Conservation (phyloP, 2,113 vertebrate genomes). For the Falco punctatus region DNA sequence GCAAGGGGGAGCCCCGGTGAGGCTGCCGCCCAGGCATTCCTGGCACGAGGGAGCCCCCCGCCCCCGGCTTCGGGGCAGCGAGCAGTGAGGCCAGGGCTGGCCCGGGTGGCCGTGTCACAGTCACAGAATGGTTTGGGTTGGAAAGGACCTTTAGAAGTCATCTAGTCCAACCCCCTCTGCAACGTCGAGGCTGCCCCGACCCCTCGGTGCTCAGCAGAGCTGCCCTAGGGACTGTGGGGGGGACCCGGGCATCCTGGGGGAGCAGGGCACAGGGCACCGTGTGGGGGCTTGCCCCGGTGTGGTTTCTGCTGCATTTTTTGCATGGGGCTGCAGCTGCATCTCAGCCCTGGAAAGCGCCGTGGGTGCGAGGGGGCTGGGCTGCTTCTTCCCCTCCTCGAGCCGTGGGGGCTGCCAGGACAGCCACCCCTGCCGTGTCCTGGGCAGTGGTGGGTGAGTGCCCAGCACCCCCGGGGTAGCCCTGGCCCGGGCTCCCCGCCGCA, state of each 20-base stretch:
- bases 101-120: not conserved
- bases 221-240: not conserved
- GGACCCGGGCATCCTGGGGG: no score
- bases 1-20: fast-evolving
- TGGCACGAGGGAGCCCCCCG: fast-evolving
- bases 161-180: not conserved
- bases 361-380: no score
- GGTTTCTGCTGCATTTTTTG: not conserved
- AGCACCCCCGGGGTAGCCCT: fast-evolving
- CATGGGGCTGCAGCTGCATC: not conserved
- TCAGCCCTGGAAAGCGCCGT: not conserved
- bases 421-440: fast-evolving
- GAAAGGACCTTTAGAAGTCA: not conserved
- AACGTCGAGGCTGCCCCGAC: not conserved
- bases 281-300: no score
- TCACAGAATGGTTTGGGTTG: not conserved
- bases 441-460: fast-evolving
- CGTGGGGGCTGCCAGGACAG: not conserved
- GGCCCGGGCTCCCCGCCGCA: not conserved
- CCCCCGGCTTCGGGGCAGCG: not conserved
- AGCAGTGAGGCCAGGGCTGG: not conserved
- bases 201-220: fast-evolving
- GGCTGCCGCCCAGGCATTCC: no score
- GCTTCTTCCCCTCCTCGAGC: not conserved
- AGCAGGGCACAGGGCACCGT: no score